Evolutionary conservation across 2,888 invertebrate species (phyloP).

Genomic region (Macaria notata): DNA sequence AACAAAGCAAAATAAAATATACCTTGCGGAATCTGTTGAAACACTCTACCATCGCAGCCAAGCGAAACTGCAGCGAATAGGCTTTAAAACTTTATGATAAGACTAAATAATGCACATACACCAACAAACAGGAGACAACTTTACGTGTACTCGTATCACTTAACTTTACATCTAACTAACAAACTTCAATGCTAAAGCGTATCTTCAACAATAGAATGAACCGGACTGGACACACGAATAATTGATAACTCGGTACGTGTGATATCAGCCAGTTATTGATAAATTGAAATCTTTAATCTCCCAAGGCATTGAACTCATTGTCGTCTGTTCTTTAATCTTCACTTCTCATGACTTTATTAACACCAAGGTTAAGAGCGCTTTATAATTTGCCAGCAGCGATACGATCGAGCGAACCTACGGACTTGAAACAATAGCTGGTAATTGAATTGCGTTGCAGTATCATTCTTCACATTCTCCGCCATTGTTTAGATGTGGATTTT

Average conservation of each 20-base stretch:
- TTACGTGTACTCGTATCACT: too few relatives aligned
- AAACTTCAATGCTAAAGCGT: too few relatives aligned
- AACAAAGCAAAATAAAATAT: slow-evolving; percentile 9
- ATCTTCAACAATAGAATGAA: too few relatives aligned
- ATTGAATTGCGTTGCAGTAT: slow-evolving; percentile 30
- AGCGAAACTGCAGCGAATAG: neutral
- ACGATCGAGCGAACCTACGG: slow-evolving; percentile 21
- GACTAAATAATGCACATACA: too few relatives aligned
- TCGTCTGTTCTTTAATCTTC: slow-evolving; percentile 8
- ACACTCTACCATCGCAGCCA: neutral
- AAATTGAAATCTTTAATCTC: slow-evolving; percentile 1
- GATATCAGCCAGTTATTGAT: neutral
- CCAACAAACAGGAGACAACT: too few relatives aligned
- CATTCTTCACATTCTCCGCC: slow-evolving; percentile 26
- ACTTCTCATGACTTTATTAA: slow-evolving; percentile 26
- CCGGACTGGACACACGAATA: too few relatives aligned
- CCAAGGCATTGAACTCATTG: slow-evolving; percentile 17
- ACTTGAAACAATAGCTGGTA: slow-evolving; percentile 25
- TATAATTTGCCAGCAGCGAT: slow-evolving; percentile 20
- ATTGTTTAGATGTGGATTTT: slow-evolving; percentile 19
- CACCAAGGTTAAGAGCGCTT: slow-evolving; percentile 26
- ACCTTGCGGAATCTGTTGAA: slow-evolving; percentile 5
- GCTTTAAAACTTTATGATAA: neutral
- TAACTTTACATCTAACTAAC: too few relatives aligned
- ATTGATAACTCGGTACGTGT: neutral